phyloP scores from a whole-genome alignment of 2,113 vertebrate species.

The Chionomys nivalis region DNA sequence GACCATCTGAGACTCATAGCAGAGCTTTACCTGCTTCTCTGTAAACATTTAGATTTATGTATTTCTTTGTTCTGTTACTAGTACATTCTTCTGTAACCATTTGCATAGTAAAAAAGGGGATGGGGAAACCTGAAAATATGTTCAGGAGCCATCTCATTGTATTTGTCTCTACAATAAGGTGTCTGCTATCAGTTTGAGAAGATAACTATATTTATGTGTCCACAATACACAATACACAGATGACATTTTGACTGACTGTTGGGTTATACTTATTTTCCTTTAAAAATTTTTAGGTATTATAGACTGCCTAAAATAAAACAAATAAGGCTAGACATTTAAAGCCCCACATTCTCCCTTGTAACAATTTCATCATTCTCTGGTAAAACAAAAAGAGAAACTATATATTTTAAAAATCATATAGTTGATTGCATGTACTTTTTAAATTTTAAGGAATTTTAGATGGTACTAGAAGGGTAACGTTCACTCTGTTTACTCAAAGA shows the following conservation, averaged over 20 bases:
- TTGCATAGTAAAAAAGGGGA: not conserved
- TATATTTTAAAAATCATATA: not conserved
- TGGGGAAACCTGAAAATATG: not conserved
- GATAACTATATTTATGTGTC: not conserved
- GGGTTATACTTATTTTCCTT: not conserved
- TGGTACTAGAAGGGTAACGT: not conserved
- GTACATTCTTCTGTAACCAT: not conserved
- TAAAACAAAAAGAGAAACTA: not conserved
- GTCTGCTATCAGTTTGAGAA: not conserved
- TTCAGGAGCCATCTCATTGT: not conserved
- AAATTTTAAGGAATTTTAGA: not conserved
- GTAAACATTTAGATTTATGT: not conserved
- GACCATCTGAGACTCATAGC: not conserved
- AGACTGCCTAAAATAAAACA: not conserved
- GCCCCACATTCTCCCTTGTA: not conserved
- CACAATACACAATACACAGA: not conserved
- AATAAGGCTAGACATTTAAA: not conserved
- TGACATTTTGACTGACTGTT: not conserved
- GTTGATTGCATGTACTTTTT: not conserved
- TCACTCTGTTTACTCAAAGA: not conserved
- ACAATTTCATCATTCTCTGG: not conserved
- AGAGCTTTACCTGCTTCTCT: not conserved
- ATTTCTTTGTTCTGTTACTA: no score
- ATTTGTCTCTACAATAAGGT: not conserved
- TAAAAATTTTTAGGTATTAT: not conserved